Percentiles rank a stretch among this genome's conserved stretches.
These are phyloP conservation scores for Lymantria monacha DNA, from an alignment of 2,888 invertebrate species.

Conservation along the genomic window DNA sequence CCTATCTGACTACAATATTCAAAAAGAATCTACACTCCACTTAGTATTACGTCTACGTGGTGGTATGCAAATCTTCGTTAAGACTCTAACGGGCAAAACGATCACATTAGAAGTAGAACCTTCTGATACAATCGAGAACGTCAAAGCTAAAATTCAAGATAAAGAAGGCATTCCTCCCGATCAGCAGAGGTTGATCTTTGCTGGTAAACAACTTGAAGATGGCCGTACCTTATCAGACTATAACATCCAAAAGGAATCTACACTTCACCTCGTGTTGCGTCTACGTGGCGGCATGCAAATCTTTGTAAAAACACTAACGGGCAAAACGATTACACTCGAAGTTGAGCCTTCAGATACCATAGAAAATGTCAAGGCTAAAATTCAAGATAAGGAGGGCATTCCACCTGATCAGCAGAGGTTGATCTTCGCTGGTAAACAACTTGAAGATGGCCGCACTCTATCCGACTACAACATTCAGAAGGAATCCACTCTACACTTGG, in stretches of 20 bases:
- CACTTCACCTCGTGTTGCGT: conserved; percentile 34
- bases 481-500: conserved; percentile 37
- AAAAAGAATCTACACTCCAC: conserved; percentile 36
- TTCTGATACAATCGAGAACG: conserved; percentile 42
- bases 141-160: conserved; percentile 41
- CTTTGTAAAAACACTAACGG: conserved; percentile 38
- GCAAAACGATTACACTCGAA: conserved; percentile 38
- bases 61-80: conserved; percentile 45
- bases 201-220: conserved; percentile 42
- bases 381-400: conserved; percentile 43
- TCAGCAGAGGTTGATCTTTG: conserved; percentile 40
- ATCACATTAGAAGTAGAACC: conserved; percentile 40
- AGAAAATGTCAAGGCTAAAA: conserved; percentile 42
- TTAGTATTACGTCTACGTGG: conserved; percentile 37
- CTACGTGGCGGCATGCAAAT: conserved; percentile 43
- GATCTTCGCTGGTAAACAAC: conserved; percentile 41
- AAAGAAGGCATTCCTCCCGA: conserved; percentile 44
- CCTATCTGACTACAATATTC: conserved; percentile 22
- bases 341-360: conserved; percentile 41
- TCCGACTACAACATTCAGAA: conserved; percentile 45
- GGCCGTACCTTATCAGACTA: conserved; percentile 39
- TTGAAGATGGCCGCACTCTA: conserved; percentile 38
- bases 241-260: conserved; percentile 42
- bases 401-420: conserved; percentile 41
- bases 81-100: conserved; percentile 39